These are phyloP conservation scores for Taenaris catops DNA, from an alignment of 2,888 invertebrate genomes.

Conservation along the genomic window DNA sequence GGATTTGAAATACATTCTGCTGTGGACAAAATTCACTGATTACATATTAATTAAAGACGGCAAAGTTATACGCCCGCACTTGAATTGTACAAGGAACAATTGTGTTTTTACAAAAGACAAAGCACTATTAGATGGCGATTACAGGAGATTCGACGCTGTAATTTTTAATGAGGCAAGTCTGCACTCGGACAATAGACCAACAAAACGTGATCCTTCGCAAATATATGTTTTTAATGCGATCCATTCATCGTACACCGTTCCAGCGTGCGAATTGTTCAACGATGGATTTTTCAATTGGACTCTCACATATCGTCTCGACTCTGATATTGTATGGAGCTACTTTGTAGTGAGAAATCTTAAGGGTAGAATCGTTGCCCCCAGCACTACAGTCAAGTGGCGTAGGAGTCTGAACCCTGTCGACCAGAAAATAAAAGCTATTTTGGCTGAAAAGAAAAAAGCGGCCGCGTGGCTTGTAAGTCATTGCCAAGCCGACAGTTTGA, in stretches of 20 bases:
- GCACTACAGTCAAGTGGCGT: constrained; percentile 31
- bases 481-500: constrained; percentile 34
- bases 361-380: constrained; percentile 41
- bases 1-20: constrained; percentile 32
- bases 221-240: constrained; percentile 41
- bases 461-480: constrained; percentile 49
- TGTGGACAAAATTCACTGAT: constrained; percentile 29
- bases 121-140: constrained; percentile 29
- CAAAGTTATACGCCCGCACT: constrained; percentile 13
- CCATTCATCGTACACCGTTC: constrained; percentile 36
- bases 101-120: constrained; percentile 38
- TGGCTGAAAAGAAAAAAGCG: constrained; percentile 39
- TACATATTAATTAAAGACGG: constrained; percentile 11
- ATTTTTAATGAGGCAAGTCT: constrained; percentile 35
- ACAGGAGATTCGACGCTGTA: constrained; percentile 37
- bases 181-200: constrained; percentile 25
- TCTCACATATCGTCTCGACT: constrained; percentile 48
- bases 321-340: constrained; percentile 46
- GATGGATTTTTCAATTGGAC: constrained; percentile 55
- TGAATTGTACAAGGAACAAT: constrained; percentile 33
- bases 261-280: constrained; percentile 42
- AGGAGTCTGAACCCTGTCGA: constrained; percentile 24
- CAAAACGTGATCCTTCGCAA: constrained; percentile 29
- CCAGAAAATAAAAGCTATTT: constrained; percentile 29
- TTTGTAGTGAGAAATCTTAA: constrained; percentile 38